phyloP scores from a whole-genome alignment of 2,113 vertebrate species.

The Damaliscus lunatus region DNA sequence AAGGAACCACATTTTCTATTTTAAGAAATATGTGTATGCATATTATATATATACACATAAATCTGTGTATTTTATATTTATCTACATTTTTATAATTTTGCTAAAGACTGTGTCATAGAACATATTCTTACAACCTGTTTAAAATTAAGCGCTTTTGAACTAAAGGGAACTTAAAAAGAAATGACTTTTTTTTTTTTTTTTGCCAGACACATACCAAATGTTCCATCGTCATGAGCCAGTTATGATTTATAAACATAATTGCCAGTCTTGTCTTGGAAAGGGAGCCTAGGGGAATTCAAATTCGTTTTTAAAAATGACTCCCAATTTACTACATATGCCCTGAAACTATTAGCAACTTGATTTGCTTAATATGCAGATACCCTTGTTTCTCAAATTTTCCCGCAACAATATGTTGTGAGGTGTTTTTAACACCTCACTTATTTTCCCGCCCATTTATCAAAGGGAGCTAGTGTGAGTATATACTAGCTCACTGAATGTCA shows the following conservation, averaged over 20 bases:
- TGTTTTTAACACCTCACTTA: not conserved
- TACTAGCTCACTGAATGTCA: not conserved
- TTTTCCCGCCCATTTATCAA: not conserved
- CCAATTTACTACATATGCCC: slow-evolving; percentile 27
- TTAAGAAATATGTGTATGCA: not conserved
- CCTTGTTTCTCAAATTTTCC: not conserved
- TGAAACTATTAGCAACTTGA: slow-evolving; percentile 37
- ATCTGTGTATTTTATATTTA: not conserved
- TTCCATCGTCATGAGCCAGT: slow-evolving; percentile 14
- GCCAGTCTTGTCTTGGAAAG: slow-evolving; percentile 70
- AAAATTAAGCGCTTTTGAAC: slow-evolving; percentile 12
- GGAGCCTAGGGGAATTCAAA: slow-evolving; percentile 73
- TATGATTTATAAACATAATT: slow-evolving; percentile 67
- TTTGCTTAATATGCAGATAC: not conserved
- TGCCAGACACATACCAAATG: slow-evolving; percentile 28
- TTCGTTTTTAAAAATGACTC: slow-evolving; percentile 46
- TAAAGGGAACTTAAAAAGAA: not conserved
- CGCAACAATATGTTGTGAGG: not conserved
- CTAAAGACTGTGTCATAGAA: not conserved
- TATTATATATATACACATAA: not conserved
- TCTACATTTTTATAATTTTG: not conserved
- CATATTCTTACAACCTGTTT: not conserved
- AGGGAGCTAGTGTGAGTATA: not conserved
- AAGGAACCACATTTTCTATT: not conserved
- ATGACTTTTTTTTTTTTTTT: not conserved